Evolutionary conservation across 1,140 invertebrate genomes (phyloP), one percentile per base, ranked within the genome.

Genomic region (Cataglyphis hispanica): DNA sequence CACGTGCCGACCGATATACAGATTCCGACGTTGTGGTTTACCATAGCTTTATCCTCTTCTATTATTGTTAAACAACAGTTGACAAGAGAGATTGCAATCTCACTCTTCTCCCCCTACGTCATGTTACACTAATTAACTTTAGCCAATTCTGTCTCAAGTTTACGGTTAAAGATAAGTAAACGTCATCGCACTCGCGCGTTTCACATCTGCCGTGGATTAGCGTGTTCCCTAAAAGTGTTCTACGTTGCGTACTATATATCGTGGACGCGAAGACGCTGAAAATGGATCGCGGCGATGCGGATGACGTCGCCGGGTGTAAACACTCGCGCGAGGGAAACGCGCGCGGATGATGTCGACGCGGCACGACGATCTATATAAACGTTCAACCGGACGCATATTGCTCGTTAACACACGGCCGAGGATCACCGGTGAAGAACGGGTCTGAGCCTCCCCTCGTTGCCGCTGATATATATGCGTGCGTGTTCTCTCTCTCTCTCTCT

Each of bases 361-460:
- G 10, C n/a, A n/a, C 77, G 72, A 50, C 74, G 84, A 81, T 87
- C 86, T 87, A 87, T 87, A 87, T 86, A 87, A 86, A 85, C 75
- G 86, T 74, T 87, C 60, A 66, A 81, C 84, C 84, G 84, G 86
- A 87, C 86, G 86, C 84, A 80, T 81, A 86, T 87, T 75, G 86
- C 86, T 87, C 86, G 86, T 87, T 86, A 87, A 87, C 84, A 77
- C 86, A 86, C 84, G 83, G 84, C 66, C 84, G 86, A 85, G 86
- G 86, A 86, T 86, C 84, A 77, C 83, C 74, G 86, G 50, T 77
- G 86, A 85, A 85, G 86, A 87, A 87, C 86, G 86, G 72, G 86
- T 61, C 72, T 46, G 53, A 34, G 66, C 53, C 64, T 85, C 83
- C 83, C 86, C 83, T 87, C 81, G 81, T 85, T 87, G 72, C 70